These are phyloP conservation scores for Microtus montanus DNA, from an alignment of 2,113 vertebrate genomes.

Conservation along the genomic window DNA sequence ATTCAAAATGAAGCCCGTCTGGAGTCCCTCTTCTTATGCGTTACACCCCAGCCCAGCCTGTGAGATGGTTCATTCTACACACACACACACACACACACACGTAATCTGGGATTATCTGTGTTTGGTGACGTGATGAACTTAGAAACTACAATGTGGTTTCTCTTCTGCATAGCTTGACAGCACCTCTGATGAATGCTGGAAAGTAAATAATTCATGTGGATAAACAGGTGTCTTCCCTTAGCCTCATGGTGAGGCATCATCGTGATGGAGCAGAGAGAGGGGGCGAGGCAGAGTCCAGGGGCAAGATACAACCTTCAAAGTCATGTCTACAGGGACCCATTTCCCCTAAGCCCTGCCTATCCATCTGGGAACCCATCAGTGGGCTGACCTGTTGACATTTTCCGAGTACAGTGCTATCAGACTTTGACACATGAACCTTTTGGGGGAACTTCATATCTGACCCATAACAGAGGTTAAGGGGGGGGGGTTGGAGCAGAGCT, in stretches of 20 bases:
- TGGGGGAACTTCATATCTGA: neutral
- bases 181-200: neutral
- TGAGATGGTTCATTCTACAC: neutral
- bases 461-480: neutral
- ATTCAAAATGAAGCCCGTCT: constrained; percentile 74
- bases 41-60: neutral
- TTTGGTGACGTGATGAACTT: neutral
- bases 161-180: neutral
- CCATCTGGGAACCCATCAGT: neutral
- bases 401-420: too few relatives aligned
- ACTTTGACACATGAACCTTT: neutral
- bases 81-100: neutral
- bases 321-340: neutral
- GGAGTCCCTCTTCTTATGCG: constrained; percentile 57
- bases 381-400: neutral
- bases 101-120: neutral
- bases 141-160: neutral
- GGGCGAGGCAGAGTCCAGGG: neutral
- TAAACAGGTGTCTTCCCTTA: neutral
- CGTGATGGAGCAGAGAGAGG: neutral
- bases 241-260: neutral
- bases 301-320: neutral
- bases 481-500: neutral
- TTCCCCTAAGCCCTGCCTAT: neutral
- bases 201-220: neutral